Base-by-base conservation (phyloP, 2,113 vertebrate genomes). In the Ceyx melanurus region DNA sequence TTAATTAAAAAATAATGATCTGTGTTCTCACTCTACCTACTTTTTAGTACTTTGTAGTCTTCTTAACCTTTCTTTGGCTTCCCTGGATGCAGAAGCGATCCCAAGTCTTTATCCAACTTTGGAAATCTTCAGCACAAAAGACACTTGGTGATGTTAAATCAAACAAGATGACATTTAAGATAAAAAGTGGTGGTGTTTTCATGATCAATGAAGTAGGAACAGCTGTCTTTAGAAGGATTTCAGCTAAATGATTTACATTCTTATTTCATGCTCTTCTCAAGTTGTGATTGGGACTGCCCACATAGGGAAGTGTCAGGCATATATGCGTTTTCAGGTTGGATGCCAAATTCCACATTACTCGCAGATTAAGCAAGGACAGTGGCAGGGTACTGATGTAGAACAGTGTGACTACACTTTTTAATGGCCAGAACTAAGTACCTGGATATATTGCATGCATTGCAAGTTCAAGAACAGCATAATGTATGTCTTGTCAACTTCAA, bases 341-440 rank as follows among this genome's bases (percentile, higher is more conserved):
- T 62, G 48, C 17, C 60, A 64, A 40, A 86, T 40, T 60, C 26
- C 25, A 18, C 0, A 0, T 48, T 51, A 11, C 43, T 71, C 65
- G 29, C 22, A 72, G 73, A 14, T 48, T 53, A 64, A 71, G 18
- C 18, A 73, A 80, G 86, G 35, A 2, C 9, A 40, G 14, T 28
- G n/a, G 31, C 21, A 46, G 21, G 7, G 4, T 13, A 37, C 25
- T 2, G 7, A 6, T 10, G 16, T 0, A 31, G 13, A 72, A 50
- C 16, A 16, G 31, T 2, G 12, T 28, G 45, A 11, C 29, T 65
- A 29, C 11, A 18, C 40, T 35, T 71, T n/a, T 35, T 50, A 64
- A 16, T 6, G 23, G 28, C 15, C 37, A 64, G 19, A 88, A 58
- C 28, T 2, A n/a, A 70, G 22, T 62, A 46, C 15, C 22, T 78